Percentiles rank a stretch among this genome's conserved stretches.
phyloP scores from a whole-genome alignment of 1,140 invertebrate genomes.

The Panulirus ornatus region DNA sequence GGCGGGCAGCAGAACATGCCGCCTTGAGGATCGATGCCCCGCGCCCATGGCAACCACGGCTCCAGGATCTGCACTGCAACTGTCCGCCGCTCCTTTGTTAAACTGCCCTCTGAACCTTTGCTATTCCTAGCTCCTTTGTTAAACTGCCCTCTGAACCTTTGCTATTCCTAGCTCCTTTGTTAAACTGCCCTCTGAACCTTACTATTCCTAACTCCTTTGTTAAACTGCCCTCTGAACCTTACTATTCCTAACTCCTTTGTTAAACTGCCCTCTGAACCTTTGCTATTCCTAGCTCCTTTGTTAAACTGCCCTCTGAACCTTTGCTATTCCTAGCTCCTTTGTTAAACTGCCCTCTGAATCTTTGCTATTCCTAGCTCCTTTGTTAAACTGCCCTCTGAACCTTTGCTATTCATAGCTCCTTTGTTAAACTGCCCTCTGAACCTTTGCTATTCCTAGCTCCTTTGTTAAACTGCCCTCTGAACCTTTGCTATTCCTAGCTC shows the following conservation, averaged over 20 bases:
- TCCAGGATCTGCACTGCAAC: background rate
- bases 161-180: background rate
- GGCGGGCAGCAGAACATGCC: background rate
- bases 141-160: background rate
- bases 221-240: background rate
- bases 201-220: background rate
- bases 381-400: background rate
- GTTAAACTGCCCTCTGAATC: background rate
- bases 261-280: background rate
- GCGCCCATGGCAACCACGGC: slow-evolving; percentile 9
- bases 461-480: no score
- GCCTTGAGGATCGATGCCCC: background rate
- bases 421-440: no score
- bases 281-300: background rate
- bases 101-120: background rate
- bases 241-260: background rate
- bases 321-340: background rate
- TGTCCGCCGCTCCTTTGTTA: background rate
- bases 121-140: background rate
- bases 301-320: background rate
- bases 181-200: background rate
- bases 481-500: no score
- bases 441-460: no score
- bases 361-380: no score
- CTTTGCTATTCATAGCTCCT: background rate